phyloP scores from a whole-genome alignment of 2,797 vertebrate genomes.

The Aldrovandia affinis region DNA sequence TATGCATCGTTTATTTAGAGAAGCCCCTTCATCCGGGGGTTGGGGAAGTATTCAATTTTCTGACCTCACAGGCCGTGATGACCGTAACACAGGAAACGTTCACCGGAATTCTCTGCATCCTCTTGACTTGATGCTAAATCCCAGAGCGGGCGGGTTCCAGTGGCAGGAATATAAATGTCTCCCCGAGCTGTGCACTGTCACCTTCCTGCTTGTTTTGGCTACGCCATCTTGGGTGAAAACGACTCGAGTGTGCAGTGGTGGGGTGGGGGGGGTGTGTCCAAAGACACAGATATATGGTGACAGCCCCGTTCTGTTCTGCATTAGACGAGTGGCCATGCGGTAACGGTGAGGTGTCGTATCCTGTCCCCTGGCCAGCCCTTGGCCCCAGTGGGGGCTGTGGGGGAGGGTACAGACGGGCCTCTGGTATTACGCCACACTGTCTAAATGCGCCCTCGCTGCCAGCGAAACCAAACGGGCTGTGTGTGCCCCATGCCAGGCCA shows the following conservation, averaged over 20 bases:
- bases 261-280: background rate
- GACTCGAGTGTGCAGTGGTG: background rate
- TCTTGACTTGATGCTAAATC: background rate
- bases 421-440: background rate
- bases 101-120: background rate
- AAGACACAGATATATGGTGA: conserved; percentile 21
- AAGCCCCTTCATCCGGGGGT: background rate
- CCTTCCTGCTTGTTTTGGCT: background rate
- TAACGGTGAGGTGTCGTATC: conserved; percentile 5
- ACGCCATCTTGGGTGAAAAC: background rate
- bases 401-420: background rate
- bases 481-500: background rate
- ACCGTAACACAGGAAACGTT: conserved; percentile 1
- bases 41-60: background rate
- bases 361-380: background rate
- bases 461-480: background rate
- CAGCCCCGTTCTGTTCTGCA: background rate
- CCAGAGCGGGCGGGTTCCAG: background rate
- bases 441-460: conserved; percentile 8
- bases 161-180: conserved; percentile 1
- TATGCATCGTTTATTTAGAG: too few relatives aligned
- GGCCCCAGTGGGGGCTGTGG: background rate
- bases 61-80: background rate
- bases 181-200: background rate
- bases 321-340: conserved; percentile 1